A percentile compares a stretch with the other conserved stretches of the same genome.
Conservation (phyloP, 2,797 vertebrate species). For the Valencia hispanica region DNA sequence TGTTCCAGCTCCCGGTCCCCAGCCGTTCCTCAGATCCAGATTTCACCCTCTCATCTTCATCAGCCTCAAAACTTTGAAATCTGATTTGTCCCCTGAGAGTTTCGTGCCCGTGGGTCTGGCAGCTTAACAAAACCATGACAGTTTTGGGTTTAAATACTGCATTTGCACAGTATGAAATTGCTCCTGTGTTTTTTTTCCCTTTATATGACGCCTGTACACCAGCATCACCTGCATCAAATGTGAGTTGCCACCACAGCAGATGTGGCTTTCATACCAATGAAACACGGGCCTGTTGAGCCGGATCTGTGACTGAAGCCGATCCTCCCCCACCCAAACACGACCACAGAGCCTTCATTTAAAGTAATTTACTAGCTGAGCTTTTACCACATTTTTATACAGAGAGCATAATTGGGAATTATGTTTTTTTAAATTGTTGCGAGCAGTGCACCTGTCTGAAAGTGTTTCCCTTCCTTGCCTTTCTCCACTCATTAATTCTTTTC, state of each 20-base stretch:
- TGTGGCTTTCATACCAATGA: background rate
- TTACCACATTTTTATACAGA: background rate
- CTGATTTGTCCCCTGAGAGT: no score
- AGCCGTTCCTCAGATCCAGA: no score
- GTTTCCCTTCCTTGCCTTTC: background rate
- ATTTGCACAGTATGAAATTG: background rate
- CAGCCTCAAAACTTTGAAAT: no score
- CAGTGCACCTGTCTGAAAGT: background rate
- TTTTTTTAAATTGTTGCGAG: background rate
- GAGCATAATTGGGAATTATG: background rate
- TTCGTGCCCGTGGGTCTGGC: no score
- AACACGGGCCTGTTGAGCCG: background rate
- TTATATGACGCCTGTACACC: background rate
- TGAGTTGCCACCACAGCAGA: background rate
- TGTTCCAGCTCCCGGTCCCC: no score
- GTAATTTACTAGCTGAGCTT: background rate
- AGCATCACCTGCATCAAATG: background rate
- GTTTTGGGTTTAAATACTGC: background rate
- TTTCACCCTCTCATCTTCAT: no score
- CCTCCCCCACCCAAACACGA: background rate
- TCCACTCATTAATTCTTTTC: background rate
- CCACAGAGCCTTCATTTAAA: background rate
- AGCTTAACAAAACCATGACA: no score
- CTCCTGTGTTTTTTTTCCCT: background rate
- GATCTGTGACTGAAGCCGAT: conserved; percentile 2